These are phyloP conservation scores for Phacellophora camtschatica DNA, from an alignment of 30 jellyfish, hydroid and myxozoan genomes.

Conservation along the genomic window DNA sequence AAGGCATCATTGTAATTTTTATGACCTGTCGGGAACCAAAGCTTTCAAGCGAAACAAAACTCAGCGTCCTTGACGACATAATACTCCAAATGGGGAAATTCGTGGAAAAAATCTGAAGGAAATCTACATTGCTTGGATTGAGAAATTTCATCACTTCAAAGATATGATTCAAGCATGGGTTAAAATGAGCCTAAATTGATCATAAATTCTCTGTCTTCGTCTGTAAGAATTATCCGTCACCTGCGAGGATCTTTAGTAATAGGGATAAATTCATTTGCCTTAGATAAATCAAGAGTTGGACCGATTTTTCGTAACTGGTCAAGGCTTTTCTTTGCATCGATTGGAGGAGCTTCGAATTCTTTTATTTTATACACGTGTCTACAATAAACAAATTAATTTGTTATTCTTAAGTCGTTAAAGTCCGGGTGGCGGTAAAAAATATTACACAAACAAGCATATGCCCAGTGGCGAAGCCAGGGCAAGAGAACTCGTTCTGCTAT, in stretches of 20 bases:
- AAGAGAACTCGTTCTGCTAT: too few relatives aligned
- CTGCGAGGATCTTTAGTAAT: conserved; percentile 25
- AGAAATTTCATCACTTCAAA: conserved; percentile 17
- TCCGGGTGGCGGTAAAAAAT: too few relatives aligned
- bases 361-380: too few relatives aligned
- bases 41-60: conserved; percentile 36
- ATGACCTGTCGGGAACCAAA: conserved; percentile 57
- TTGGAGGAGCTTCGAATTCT: conserved; percentile 23
- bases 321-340: conserved; percentile 50
- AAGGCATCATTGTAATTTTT: conserved; percentile 44
- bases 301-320: conserved; percentile 15
- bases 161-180: conserved; percentile 24
- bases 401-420: too few relatives aligned
- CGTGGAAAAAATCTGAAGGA: conserved; percentile 34
- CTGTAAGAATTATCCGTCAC: conserved; percentile 9
- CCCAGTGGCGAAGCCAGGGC: too few relatives aligned
- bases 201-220: conserved; percentile 33
- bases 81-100: too few relatives aligned
- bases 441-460: too few relatives aligned
- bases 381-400: too few relatives aligned
- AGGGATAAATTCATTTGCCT: conserved; percentile 26
- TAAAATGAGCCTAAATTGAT: conserved; percentile 17
- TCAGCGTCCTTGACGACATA: conserved; percentile 48
- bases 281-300: conserved; percentile 21
- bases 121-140: too few relatives aligned